phyloP scores from a whole-genome alignment of 2,113 vertebrate species.

The Tenrec ecaudatus region DNA sequence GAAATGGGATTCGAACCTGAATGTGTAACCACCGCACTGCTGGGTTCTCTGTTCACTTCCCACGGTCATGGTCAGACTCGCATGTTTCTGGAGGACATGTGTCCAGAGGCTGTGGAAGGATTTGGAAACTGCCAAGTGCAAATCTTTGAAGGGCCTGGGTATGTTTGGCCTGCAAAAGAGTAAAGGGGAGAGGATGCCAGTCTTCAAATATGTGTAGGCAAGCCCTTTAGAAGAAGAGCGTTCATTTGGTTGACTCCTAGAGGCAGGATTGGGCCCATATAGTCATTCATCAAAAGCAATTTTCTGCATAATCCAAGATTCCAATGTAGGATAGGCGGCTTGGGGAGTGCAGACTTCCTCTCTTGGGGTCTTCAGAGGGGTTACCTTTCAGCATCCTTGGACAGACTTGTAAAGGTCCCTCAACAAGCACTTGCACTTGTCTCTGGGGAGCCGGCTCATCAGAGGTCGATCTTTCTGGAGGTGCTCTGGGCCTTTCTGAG shows the following conservation, averaged over 20 bases:
- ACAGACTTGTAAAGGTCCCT: background rate
- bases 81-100: background rate
- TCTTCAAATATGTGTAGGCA: slow-evolving; percentile 31
- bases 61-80: background rate
- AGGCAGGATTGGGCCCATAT: background rate
- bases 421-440: background rate
- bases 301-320: background rate
- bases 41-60: background rate
- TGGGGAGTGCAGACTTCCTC: background rate
- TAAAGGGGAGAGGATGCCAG: background rate
- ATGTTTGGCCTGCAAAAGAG: slow-evolving; percentile 31
- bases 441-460: background rate
- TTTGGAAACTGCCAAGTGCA: slow-evolving; percentile 30
- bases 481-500: background rate
- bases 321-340: background rate
- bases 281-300: background rate
- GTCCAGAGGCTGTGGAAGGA: background rate
- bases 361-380: background rate
- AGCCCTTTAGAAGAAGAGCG: background rate
- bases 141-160: background rate
- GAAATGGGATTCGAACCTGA: background rate
- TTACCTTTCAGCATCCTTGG: background rate
- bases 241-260: background rate
- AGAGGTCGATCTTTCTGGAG: background rate
- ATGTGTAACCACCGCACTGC: background rate